A percentile compares a stretch with the other conserved stretches of the same genome.
These are phyloP conservation scores for Pampus argenteus DNA, from an alignment of 2,797 vertebrate species.

Conservation along the genomic window DNA sequence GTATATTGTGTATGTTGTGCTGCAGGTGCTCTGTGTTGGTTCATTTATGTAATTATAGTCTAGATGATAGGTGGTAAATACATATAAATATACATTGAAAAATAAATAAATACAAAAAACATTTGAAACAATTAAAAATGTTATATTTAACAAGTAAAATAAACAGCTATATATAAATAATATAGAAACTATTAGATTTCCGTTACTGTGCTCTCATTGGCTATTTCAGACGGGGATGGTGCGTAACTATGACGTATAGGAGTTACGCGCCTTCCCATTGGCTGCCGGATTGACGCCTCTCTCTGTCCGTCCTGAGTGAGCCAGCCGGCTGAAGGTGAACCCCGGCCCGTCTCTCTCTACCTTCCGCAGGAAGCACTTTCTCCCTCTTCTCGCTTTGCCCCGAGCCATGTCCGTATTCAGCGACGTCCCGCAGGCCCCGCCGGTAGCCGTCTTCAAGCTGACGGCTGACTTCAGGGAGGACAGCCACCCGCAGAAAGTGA, in stretches of 20 bases:
- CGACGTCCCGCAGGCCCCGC: slow-evolving; percentile 89
- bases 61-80: too few relatives aligned
- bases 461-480: slow-evolving; percentile 93
- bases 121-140: too few relatives aligned
- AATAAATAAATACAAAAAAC: neutral
- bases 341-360: neutral
- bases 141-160: too few relatives aligned
- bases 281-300: slow-evolving; percentile 32
- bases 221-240: neutral
- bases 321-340: slow-evolving; percentile 80
- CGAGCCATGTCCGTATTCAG: slow-evolving; percentile 87
- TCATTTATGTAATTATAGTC: too few relatives aligned
- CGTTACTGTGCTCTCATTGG: slow-evolving; percentile 62
- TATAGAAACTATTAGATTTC: too few relatives aligned
- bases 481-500: slow-evolving; percentile 91
- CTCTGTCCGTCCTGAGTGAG: slow-evolving; percentile 19
- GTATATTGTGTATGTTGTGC: neutral
- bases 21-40: too few relatives aligned
- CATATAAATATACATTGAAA: fast-evolving
- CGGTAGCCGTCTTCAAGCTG: slow-evolving; percentile 94
- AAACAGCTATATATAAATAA: too few relatives aligned
- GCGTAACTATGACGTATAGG: too few relatives aligned
- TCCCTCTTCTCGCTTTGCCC: neutral
- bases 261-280: slow-evolving; percentile 48
- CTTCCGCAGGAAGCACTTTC: neutral